phyloP scores from a whole-genome alignment of 2,113 vertebrate genomes.

The Gulo gulo region DNA sequence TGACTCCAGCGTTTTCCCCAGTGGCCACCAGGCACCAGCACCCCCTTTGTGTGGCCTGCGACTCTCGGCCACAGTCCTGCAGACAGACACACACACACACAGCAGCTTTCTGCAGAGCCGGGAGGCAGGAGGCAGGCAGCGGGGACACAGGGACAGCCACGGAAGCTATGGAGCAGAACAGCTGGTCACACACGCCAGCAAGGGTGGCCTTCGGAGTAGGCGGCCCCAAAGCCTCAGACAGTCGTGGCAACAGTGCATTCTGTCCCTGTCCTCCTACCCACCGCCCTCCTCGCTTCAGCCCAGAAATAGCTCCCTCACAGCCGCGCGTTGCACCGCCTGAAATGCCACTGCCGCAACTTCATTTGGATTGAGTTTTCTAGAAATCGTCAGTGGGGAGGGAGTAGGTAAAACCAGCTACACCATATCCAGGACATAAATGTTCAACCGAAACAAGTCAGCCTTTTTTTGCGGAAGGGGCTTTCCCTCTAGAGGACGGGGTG shows the following conservation, averaged over 20 bases:
- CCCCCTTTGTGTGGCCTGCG: neutral
- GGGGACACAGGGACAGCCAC: accelerated
- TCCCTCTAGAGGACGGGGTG: neutral
- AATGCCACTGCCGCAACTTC: neutral
- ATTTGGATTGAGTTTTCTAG: neutral
- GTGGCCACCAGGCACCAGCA: slow-evolving; percentile 55
- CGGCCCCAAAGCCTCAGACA: neutral
- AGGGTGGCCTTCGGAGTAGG: neutral
- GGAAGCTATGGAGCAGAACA: neutral
- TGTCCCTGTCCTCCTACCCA: slow-evolving; percentile 10
- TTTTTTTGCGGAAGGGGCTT: neutral
- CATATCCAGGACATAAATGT: neutral
- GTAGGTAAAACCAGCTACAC: neutral
- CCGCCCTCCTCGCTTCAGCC: neutral
- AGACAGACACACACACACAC: neutral
- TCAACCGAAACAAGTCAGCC: neutral
- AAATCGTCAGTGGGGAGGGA: neutral
- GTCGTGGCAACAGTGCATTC: neutral
- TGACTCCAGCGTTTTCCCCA: slow-evolving; percentile 70
- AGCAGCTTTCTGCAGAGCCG: neutral
- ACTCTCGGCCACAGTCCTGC: accelerated
- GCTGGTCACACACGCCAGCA: neutral
- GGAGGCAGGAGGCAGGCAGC: neutral
- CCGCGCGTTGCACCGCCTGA: neutral
- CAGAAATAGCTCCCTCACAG: slow-evolving; percentile 40